Evolutionary conservation across 2,113 vertebrate species (phyloP).

Genomic region (Motacilla alba): DNA sequence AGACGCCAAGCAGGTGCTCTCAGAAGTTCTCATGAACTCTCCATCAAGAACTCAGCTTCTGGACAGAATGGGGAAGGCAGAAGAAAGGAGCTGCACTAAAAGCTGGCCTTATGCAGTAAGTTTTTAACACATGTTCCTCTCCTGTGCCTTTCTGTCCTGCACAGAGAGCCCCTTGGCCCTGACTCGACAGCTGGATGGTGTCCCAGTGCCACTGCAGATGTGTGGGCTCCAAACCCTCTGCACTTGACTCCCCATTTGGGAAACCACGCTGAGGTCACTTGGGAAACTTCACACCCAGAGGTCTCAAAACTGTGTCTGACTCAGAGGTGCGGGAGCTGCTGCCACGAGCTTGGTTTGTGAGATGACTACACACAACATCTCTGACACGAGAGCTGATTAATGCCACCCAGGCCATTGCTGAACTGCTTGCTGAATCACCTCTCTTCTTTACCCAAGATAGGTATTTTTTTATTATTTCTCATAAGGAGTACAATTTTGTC

Average conservation of each 20-base stretch:
- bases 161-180: not conserved
- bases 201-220: not conserved
- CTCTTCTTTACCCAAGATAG: not conserved
- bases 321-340: not conserved
- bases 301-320: not conserved
- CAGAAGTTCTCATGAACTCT: not conserved
- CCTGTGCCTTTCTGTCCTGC: not conserved
- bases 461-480: not conserved
- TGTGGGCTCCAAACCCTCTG: not conserved
- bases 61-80: not conserved
- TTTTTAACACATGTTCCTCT: not conserved
- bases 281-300: not conserved
- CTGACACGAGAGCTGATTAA: not conserved
- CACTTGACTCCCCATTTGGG: not conserved
- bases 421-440: not conserved
- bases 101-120: not conserved
- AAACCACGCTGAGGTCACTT: not conserved
- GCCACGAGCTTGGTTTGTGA: not conserved
- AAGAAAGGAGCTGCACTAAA: not conserved
- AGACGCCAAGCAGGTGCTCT: not conserved
- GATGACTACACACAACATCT: not conserved
- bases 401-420: not conserved
- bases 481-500: not conserved
- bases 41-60: not conserved
- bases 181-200: fast-evolving